These are phyloP conservation scores for Centruroides vittatus DNA, from an alignment of 1,140 invertebrate species.

Conservation along the genomic window DNA sequence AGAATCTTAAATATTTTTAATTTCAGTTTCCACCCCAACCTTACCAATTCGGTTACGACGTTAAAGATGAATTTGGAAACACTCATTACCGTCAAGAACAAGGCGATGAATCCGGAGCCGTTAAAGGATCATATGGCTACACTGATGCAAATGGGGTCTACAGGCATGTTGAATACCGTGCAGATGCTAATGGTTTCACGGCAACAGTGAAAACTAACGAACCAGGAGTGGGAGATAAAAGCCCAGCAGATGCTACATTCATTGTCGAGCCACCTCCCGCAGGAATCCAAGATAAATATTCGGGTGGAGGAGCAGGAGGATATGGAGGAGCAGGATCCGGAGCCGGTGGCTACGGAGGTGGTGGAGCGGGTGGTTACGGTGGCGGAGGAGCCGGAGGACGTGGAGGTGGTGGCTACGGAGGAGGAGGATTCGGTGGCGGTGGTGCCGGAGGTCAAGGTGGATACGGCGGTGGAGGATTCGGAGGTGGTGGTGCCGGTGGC, in stretches of 20 bases:
- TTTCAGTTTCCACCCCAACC: constrained; percentile 16
- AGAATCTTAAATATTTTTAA: background rate
- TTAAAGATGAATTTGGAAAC: constrained; percentile 16
- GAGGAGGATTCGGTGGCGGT: background rate
- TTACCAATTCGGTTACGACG: constrained; percentile 16
- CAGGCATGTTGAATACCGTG: constrained; percentile 15
- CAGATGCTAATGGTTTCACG: constrained; percentile 15
- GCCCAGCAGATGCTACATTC: constrained; percentile 17
- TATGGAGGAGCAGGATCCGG: constrained; percentile 9
- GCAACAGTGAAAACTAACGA: constrained; percentile 18
- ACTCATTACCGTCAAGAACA: constrained; percentile 15
- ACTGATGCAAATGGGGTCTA: constrained; percentile 15
- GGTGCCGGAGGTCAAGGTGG: constrained; percentile 22
- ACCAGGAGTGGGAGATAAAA: constrained; percentile 15
- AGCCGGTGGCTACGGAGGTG: constrained; percentile 13
- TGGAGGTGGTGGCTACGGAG: background rate
- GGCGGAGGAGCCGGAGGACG: background rate
- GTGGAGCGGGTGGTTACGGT: background rate
- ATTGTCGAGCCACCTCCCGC: constrained; percentile 14
- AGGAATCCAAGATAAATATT: constrained; percentile 4
- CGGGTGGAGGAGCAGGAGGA: constrained; percentile 9
- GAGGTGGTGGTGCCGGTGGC: background rate
- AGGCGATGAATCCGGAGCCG: constrained; percentile 14
- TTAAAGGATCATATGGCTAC: constrained; percentile 16
- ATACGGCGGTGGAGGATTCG: constrained; percentile 11